A percentile compares a stretch with the other conserved stretches of the same genome.
Conservation (phyloP, 2,113 vertebrate species). For the Echinops telfairi region DNA sequence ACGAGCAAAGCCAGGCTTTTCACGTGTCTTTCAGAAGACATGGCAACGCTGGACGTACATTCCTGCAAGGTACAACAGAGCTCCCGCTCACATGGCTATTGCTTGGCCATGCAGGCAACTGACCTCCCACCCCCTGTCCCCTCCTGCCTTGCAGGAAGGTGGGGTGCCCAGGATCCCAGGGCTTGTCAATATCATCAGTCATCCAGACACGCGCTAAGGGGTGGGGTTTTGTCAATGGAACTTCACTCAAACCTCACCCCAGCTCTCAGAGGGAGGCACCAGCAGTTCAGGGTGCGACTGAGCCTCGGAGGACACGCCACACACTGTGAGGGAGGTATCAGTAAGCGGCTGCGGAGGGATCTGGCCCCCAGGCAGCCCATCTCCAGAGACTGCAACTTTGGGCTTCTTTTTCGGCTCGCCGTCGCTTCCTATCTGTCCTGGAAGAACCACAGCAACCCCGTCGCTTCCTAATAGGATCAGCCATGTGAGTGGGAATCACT, state of each 20-base stretch:
- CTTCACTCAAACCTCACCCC: background rate
- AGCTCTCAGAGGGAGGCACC: background rate
- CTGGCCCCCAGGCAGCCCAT: no score
- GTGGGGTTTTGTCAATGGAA: background rate
- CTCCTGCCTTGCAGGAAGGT: no score
- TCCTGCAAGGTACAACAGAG: background rate
- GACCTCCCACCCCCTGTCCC: background rate
- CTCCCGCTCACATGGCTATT: fast-evolving
- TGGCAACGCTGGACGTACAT: fast-evolving
- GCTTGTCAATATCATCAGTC: background rate
- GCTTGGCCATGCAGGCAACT: fast-evolving
- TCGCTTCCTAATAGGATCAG: background rate
- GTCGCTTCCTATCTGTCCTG: background rate
- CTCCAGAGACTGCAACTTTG: background rate
- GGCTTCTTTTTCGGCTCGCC: background rate
- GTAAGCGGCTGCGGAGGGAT: background rate
- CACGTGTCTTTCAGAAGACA: conserved; percentile 13
- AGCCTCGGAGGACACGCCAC: background rate
- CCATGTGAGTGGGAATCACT: background rate
- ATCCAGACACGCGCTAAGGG: background rate
- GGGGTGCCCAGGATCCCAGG: background rate
- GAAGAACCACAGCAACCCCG: background rate
- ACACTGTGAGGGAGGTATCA: background rate
- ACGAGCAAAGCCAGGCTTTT: background rate
- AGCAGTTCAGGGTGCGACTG: background rate